These are phyloP conservation scores for Fistularia commersonii DNA, from an alignment of 2,797 vertebrate species.

Conservation along the genomic window DNA sequence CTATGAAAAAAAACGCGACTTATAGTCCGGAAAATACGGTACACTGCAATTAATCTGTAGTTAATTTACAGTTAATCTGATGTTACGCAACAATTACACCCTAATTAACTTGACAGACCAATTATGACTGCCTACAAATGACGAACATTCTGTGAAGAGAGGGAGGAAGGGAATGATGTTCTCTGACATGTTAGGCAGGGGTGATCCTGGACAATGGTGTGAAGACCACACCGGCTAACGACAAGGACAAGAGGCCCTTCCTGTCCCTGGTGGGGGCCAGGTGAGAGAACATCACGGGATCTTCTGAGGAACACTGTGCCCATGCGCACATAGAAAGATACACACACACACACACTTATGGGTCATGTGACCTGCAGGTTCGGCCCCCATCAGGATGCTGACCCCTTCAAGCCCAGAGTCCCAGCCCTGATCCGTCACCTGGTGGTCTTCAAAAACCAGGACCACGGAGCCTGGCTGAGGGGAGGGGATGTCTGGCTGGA, in stretches of 20 bases:
- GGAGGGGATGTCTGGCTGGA: constrained; percentile 97
- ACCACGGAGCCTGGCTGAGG: constrained; percentile 94
- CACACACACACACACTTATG: background rate
- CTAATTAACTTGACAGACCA: no score
- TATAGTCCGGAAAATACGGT: no score
- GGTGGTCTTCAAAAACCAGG: constrained; percentile 95
- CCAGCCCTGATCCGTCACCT: constrained; percentile 90
- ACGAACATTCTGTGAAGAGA: no score
- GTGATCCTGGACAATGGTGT: constrained; percentile 97
- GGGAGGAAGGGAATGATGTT: no score
- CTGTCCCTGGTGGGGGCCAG: constrained; percentile 90
- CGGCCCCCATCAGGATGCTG: constrained; percentile 90
- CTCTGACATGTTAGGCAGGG: constrained; percentile 83
- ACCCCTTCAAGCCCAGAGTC: constrained; percentile 91
- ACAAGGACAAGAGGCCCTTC: constrained; percentile 93
- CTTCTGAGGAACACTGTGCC: no score
- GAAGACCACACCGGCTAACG: constrained; percentile 88
- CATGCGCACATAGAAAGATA: no score
- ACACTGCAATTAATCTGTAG: no score
- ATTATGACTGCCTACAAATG: no score
- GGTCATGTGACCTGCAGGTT: constrained; percentile 73
- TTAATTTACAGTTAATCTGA: no score
- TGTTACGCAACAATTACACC: no score
- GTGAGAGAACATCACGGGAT: no score
- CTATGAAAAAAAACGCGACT: no score